Evolutionary conservation across 1,140 invertebrate genomes (phyloP).

Genomic region (Liolophura sinensis): DNA sequence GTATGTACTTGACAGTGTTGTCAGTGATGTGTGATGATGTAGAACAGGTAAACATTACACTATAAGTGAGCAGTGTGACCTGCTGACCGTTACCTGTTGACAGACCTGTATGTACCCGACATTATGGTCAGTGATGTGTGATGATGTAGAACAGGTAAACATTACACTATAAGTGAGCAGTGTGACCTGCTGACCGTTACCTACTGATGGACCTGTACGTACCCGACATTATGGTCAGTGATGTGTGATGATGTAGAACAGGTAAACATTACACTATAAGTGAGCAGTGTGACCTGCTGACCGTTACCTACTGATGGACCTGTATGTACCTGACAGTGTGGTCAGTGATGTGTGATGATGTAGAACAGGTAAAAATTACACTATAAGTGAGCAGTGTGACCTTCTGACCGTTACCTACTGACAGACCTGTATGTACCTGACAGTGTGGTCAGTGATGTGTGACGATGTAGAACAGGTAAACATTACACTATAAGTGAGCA

Average conservation of each 20-base stretch:
- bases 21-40: slow-evolving; percentile 16
- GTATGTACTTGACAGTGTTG: too few relatives aligned
- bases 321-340: slow-evolving; percentile 73
- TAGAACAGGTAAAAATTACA: too few relatives aligned
- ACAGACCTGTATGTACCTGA: slow-evolving; percentile 82
- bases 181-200: slow-evolving; percentile 80
- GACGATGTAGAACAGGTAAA: too few relatives aligned
- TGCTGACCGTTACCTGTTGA: slow-evolving; percentile 81
- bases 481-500: too few relatives aligned
- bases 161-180: too few relatives aligned
- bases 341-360: slow-evolving; percentile 31
- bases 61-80: slow-evolving; percentile 62
- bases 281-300: slow-evolving; percentile 69
- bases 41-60: neutral
- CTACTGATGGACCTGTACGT: slow-evolving; percentile 85
- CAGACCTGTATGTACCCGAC: slow-evolving; percentile 81
- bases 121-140: slow-evolving; percentile 41
- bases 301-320: slow-evolving; percentile 83
- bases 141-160: slow-evolving; percentile 10
- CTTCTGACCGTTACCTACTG: slow-evolving; percentile 85
- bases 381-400: too few relatives aligned
- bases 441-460: slow-evolving; percentile 38
- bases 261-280: too few relatives aligned
- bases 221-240: slow-evolving; percentile 62
- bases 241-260: slow-evolving; percentile 26